Percentiles rank a stretch among this genome's conserved stretches.
These are phyloP conservation scores for Littorina saxatilis DNA, from an alignment of 1,140 invertebrate genomes.

Conservation along the genomic window DNA sequence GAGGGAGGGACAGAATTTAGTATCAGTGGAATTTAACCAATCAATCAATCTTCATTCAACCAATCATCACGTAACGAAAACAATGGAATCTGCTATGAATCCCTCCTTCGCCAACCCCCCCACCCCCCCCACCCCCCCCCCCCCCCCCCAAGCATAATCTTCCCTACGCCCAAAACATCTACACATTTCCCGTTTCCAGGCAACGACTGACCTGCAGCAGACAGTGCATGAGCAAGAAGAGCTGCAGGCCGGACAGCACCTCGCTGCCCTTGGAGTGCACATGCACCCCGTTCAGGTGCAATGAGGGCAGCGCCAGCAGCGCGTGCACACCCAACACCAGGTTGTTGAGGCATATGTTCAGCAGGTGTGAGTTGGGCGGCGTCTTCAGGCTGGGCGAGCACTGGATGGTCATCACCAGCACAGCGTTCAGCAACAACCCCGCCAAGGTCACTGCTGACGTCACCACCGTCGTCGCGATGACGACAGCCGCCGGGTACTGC, in stretches of 20 bases:
- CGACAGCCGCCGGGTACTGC: conserved; percentile 32
- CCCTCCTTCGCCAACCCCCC: no score
- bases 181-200: no score
- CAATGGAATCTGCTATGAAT: background rate
- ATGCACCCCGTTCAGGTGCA: conserved; percentile 40
- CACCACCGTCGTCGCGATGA: conserved; percentile 50
- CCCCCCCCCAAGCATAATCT: no score
- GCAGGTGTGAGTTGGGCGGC: conserved; percentile 63
- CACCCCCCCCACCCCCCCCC: background rate
- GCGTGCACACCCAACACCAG: conserved; percentile 55
- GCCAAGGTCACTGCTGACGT: conserved; percentile 42
- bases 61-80: no score
- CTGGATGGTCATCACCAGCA: conserved; percentile 55
- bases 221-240: conserved; percentile 55
- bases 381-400: conserved; percentile 61
- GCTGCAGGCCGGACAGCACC: conserved; percentile 53
- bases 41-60: no score
- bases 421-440: conserved; percentile 50
- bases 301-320: conserved; percentile 47
- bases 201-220: conserved; percentile 36
- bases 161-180: no score
- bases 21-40: no score
- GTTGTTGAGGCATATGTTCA: conserved; percentile 68
- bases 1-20: background rate
- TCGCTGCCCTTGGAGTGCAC: conserved; percentile 19